Evolutionary conservation across 1,140 invertebrate genomes (phyloP), one percentile per base, ranked within the genome.

Genomic region (Drosophila ironensis): DNA sequence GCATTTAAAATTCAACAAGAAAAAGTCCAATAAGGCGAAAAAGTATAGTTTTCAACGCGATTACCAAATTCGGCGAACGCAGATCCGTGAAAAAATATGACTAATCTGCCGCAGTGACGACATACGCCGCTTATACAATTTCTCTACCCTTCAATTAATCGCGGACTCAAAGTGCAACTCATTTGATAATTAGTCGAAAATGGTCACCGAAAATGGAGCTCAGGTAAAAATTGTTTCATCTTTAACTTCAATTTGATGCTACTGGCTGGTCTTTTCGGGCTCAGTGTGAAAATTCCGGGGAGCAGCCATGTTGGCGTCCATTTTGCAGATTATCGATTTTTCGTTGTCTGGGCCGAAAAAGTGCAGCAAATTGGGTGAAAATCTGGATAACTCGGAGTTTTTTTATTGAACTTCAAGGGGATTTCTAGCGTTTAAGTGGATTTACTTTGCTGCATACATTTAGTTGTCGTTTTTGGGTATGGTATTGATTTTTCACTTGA

Each of bases 171-270:
- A 53, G 30, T 37, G 37, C 33, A 35, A 48, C 33, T 22, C 45
- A 45, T 48, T 63, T 56, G 54, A 19, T 27, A 51, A 57, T 46
- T 56, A 67, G 54, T 37, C 24, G n/a, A 57, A 82, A 88, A 90
- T 90, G 88, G 88, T 90, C 48, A 90, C 88, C 42, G 88, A 90
- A 81, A 90, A 90, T 72, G 88, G 87, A 84, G 88, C 86, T 51
- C 88, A 90, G 88, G 88, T 90, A 90, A 69, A 40, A 42, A 45
- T 19, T 40, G 20, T 17, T 16, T 52, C 42, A 41, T 37, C 68
- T 56, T 46, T 14, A 12, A 33, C 38, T 52, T 59, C 2, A 8
- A 16, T 81, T 57, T 50, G 38, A 7, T 35, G 45, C 20, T 19
- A n/a, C 1, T 30, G 19, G 2, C 7, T 30, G 30, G 27, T 46